Percentiles rank a stretch among this genome's conserved stretches.
These are phyloP conservation scores for Peribatodes rhomboidaria DNA, from an alignment of 2,888 invertebrate genomes.

Conservation along the genomic window DNA sequence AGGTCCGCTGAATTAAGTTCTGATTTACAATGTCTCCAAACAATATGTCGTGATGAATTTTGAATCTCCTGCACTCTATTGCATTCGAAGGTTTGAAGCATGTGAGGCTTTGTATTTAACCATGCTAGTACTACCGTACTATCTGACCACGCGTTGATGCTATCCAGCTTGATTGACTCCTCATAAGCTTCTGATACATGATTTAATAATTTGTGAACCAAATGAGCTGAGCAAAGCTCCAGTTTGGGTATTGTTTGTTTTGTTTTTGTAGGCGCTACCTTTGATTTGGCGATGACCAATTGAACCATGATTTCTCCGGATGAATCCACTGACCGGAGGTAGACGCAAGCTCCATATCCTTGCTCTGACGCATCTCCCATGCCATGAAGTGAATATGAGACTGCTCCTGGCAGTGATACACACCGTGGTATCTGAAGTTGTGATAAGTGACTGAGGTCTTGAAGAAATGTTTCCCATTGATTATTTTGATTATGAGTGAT, in stretches of 20 bases:
- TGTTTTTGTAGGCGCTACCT: conserved; percentile 3
- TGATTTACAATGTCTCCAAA: neutral
- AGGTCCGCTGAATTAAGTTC: neutral
- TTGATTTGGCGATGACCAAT: conserved; percentile 4
- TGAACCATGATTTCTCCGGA: neutral
- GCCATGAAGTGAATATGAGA: conserved; percentile 18
- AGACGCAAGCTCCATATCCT: conserved; percentile 1
- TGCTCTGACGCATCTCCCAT: conserved; percentile 19
- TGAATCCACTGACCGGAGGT: neutral
- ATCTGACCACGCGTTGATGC: conserved; percentile 15
- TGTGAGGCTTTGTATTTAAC: neutral
- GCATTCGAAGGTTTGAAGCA: conserved; percentile 6
- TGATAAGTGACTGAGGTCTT: conserved; percentile 3
- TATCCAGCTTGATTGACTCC: neutral
- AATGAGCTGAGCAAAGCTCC: conserved; percentile 1
- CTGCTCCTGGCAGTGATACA: neutral
- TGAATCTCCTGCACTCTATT: conserved; percentile 1
- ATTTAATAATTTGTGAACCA: conserved; percentile 6
- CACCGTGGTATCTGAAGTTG: conserved; percentile 2
- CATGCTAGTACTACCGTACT: conserved; percentile 12
- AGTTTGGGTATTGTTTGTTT: conserved; percentile 10
- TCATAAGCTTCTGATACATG: conserved; percentile 2
- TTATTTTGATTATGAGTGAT: neutral
- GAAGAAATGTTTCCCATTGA: neutral
- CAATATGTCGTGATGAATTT: neutral